Conservation (phyloP, 2,113 vertebrate genomes). For the Columba janthina region DNA sequence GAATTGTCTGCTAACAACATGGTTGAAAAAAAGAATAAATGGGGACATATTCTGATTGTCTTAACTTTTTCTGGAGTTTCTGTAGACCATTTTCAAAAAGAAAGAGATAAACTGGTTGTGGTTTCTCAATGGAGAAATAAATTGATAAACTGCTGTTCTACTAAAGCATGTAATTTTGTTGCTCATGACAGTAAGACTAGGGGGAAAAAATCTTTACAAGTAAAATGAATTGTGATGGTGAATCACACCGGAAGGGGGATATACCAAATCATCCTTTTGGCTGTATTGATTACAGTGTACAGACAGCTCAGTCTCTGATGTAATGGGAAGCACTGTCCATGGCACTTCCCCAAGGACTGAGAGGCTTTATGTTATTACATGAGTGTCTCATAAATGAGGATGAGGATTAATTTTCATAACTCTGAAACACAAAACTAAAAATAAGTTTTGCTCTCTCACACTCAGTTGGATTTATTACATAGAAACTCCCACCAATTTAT, state of each 20-base stretch:
- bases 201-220: not conserved
- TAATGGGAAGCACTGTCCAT: slow-evolving; percentile 43
- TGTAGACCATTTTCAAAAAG: not conserved
- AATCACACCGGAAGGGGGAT: slow-evolving; percentile 40
- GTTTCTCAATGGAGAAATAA: not conserved
- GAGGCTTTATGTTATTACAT: slow-evolving; percentile 30
- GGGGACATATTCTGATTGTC: not conserved
- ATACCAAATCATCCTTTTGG: slow-evolving; percentile 7
- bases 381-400: slow-evolving; percentile 19
- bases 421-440: slow-evolving; percentile 13
- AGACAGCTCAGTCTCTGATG: slow-evolving; percentile 38
- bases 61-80: not conserved
- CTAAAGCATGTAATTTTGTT: not conserved
- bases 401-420: slow-evolving; percentile 45
- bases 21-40: not conserved
- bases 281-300: slow-evolving; percentile 33
- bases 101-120: not conserved
- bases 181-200: not conserved
- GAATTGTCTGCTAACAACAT: not conserved
- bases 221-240: slow-evolving; percentile 21
- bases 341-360: slow-evolving; percentile 27
- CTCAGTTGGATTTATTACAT: not conserved
- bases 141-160: not conserved
- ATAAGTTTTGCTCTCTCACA: not conserved
- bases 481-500: not conserved